phyloP scores from a whole-genome alignment of 2,888 invertebrate species.

The Pelosia muscerda region DNA sequence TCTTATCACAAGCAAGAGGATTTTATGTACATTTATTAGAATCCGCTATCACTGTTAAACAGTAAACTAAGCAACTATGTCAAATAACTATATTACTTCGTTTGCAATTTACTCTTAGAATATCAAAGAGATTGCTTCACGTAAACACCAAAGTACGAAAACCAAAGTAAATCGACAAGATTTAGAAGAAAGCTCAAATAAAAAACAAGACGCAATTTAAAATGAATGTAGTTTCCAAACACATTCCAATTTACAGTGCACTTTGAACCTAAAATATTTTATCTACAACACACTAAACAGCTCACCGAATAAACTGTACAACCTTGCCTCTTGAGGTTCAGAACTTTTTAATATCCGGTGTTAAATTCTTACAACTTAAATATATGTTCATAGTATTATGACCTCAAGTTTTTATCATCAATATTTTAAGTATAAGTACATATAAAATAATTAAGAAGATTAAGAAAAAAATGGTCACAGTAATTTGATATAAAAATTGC shows the following conservation, averaged over 20 bases:
- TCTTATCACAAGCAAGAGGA: constrained; percentile 56
- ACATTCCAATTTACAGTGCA: background rate
- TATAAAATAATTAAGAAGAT: too few species aligned
- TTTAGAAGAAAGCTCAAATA: background rate
- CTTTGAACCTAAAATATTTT: background rate
- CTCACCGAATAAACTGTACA: background rate
- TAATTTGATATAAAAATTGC: background rate
- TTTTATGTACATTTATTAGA: constrained; percentile 40
- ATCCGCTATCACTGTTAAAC: constrained; percentile 51
- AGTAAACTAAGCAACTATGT: constrained; percentile 35
- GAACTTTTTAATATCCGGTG: background rate
- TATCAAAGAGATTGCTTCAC: background rate
- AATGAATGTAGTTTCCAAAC: background rate
- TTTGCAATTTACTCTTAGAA: constrained; percentile 44
- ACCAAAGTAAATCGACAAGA: background rate
- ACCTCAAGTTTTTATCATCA: background rate
- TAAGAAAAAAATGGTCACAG: background rate
- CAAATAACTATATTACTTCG: constrained; percentile 37
- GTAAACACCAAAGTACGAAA: constrained; percentile 2
- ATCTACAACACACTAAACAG: background rate
- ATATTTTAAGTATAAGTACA: too few species aligned
- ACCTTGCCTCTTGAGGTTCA: background rate
- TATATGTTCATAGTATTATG: background rate
- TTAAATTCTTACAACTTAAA: background rate
- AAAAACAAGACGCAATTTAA: background rate